Evolutionary conservation across 2,888 invertebrate genomes (phyloP), one percentile per base, ranked within the genome.

Genomic region (Epirrhoe tristata): DNA sequence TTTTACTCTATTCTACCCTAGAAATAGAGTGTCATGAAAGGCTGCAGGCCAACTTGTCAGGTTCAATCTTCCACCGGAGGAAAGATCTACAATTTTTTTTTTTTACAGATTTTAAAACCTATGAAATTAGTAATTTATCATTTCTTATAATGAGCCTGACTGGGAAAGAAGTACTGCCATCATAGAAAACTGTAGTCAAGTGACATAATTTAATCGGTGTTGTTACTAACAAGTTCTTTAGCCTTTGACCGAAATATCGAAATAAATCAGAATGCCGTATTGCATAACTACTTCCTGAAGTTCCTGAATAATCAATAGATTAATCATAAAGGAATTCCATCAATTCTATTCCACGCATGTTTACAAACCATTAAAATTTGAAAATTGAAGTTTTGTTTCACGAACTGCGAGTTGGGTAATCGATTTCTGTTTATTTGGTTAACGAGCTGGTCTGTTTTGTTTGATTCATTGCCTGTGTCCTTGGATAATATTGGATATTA

Each of bases 301-400:
- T 31, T 36, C 24, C 32, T 50, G 63, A 53, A 31, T 46, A 58
- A 63, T 62, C 52, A 67, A 39, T 16, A 17, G 43, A 69, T 67
- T 69, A 66, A 70, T 69, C 63, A 55, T 48, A n/a, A n/a, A 62
- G 66, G 67, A 71, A 71, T 71, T 69, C 70, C 39, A 43, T 43
- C 39, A 43, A 12, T 43, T 43, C 63, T 59, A 66, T 67, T 68
- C 64, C 32, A 51, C 52, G 16, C 46, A 24, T 67, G 66, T 71
- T 68, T 71, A 69, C 52, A 63, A 65, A 55, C 53, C 31, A 55
- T 66, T 52, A 55, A 56, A 66, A 60, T 53, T 58, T 66, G 50
- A 55, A 56, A 66, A 60, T 53, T 58, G 43, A 24, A 51, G 63
- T 69, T 69, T 63, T 52, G 58, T 58, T 48, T 64, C 51, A 50